Percentiles rank a stretch among this genome's conserved stretches.
phyloP scores from a whole-genome alignment of 2,113 vertebrate species.

The Globicephala melas region DNA sequence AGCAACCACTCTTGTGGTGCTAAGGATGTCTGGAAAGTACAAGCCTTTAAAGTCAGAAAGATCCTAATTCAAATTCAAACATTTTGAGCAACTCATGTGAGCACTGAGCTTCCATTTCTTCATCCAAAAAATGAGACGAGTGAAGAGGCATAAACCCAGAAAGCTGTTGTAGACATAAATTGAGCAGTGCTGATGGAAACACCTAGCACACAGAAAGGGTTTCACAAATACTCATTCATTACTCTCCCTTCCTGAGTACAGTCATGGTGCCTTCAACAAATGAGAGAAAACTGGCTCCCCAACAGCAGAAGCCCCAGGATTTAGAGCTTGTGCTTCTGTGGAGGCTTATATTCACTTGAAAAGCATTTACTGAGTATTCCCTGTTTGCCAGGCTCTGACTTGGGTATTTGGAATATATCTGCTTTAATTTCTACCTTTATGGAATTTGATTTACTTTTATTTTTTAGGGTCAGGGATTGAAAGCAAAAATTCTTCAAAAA shows the following conservation, averaged over 20 bases:
- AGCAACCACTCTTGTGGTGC: not conserved
- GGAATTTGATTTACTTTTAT: not conserved
- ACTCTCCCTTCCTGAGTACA: not conserved
- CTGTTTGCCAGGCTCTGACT: not conserved
- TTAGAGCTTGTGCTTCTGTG: not conserved
- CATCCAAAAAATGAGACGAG: not conserved
- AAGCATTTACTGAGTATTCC: not conserved
- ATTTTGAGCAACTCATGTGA: not conserved
- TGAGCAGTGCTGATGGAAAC: not conserved
- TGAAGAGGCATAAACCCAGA: not conserved
- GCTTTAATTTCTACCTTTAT: not conserved
- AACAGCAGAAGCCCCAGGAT: not conserved
- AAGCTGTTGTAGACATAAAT: not conserved
- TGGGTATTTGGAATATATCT: not conserved
- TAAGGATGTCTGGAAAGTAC: not conserved
- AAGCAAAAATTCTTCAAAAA: slow-evolving; percentile 1
- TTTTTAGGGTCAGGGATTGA: not conserved
- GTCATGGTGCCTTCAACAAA: not conserved
- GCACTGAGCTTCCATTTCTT: slow-evolving; percentile 15
- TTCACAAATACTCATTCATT: slow-evolving; percentile 14
- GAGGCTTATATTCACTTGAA: not conserved
- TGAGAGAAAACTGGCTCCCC: not conserved
- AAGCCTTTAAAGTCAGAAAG: not conserved
- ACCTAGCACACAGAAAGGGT: not conserved
- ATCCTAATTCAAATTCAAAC: slow-evolving; percentile 12